Evolutionary conservation across 2,888 invertebrate genomes (phyloP).

Genomic region (Sepioteuthis lessoniana): DNA sequence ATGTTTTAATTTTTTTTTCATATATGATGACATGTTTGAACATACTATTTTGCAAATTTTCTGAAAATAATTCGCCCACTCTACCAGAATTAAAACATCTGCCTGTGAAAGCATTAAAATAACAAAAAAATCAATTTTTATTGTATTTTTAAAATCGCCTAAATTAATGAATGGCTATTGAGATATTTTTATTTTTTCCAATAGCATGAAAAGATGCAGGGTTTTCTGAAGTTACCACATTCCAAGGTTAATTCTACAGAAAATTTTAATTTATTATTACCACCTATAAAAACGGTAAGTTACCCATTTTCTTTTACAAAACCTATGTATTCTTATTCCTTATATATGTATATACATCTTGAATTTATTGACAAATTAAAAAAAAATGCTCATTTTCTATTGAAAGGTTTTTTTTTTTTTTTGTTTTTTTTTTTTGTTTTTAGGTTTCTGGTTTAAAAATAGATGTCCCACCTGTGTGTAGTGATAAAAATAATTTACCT

Average conservation of each 20-base stretch:
- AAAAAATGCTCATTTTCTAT: not conserved
- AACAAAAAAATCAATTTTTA: no score
- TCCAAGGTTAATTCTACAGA: not conserved
- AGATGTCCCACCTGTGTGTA: not conserved
- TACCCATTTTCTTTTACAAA: not conserved
- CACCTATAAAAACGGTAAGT: not conserved
- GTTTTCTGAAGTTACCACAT: slow-evolving; percentile 51
- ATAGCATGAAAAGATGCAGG: slow-evolving; percentile 58
- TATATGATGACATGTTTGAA: no score
- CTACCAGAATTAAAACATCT: no score
- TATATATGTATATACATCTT: not conserved
- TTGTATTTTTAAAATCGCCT: no score
- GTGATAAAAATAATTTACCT: not conserved
- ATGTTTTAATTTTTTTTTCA: no score
- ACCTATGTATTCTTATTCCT: not conserved
- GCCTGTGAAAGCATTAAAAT: no score
- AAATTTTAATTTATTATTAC: not conserved
- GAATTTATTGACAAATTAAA: not conserved
- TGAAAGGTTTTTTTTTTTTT: not conserved
- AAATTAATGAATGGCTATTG: no score
- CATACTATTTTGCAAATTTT: no score
- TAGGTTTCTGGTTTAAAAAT: not conserved
- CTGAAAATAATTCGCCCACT: no score
- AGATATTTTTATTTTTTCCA: slow-evolving; percentile 40
- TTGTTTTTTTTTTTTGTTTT: not conserved